phyloP scores from a whole-genome alignment of 2,797 vertebrate species.

The Brotula barbata region DNA sequence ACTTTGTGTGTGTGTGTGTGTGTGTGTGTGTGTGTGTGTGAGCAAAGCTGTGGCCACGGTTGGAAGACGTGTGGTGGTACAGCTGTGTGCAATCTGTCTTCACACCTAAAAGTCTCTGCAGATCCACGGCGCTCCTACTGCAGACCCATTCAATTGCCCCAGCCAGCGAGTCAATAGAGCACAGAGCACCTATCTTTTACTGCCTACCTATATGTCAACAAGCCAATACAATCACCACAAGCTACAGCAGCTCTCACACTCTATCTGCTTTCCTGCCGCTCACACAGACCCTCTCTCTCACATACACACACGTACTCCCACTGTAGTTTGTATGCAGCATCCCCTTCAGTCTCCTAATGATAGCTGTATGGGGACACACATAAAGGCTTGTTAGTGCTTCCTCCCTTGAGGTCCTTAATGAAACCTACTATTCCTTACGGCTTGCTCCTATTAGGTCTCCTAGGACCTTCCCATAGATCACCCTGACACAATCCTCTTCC shows the following conservation, averaged over 20 bases:
- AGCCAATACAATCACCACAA: constrained; percentile 36
- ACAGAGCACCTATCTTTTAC: constrained; percentile 44
- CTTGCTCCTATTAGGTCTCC: constrained; percentile 28
- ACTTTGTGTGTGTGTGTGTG: constrained; percentile 7
- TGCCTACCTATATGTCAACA: constrained; percentile 47
- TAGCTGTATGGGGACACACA: constrained; percentile 21
- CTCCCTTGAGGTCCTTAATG: constrained; percentile 20
- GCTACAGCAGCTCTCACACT: constrained; percentile 32
- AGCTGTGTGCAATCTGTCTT: constrained; percentile 10
- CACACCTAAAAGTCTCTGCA: constrained; percentile 15
- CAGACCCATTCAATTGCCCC: constrained; percentile 19
- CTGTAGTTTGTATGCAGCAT: constrained; percentile 25
- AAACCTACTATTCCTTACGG: constrained; percentile 24
- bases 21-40: constrained; percentile 7
- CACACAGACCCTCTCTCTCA: neutral
- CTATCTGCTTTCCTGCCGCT: constrained; percentile 27
- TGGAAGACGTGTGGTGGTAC: constrained; percentile 12
- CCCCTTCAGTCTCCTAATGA: constrained; percentile 17
- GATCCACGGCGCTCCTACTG: constrained; percentile 17
- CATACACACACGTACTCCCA: constrained; percentile 7
- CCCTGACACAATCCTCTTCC: constrained; percentile 22
- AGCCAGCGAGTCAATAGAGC: constrained; percentile 36
- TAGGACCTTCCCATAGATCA: constrained; percentile 42
- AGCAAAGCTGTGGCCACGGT: neutral
- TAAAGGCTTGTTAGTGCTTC: constrained; percentile 36